These are phyloP conservation scores for Belgica antarctica DNA, from an alignment of 2,888 invertebrate species.

Conservation along the genomic window DNA sequence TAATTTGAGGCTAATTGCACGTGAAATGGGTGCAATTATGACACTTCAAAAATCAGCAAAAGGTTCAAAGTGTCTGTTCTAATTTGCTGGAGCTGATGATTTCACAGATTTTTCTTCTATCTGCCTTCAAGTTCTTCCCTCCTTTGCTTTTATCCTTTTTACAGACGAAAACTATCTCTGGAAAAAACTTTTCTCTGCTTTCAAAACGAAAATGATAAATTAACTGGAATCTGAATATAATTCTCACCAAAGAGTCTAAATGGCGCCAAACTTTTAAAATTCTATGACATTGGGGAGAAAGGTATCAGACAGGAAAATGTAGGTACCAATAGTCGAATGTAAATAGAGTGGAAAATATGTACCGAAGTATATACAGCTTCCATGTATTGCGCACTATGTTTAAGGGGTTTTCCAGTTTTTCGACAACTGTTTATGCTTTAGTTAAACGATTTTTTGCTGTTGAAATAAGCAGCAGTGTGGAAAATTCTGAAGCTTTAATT, in stretches of 20 bases:
- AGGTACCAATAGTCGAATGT: neutral
- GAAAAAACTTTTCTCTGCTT: slow-evolving; percentile 18
- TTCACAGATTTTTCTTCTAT: neutral
- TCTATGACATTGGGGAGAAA: slow-evolving; percentile 10
- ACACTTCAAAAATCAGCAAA: slow-evolving; percentile 31
- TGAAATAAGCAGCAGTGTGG: neutral
- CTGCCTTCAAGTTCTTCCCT: neutral
- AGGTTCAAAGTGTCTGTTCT: slow-evolving; percentile 20
- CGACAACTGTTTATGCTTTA: neutral
- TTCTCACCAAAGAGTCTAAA: slow-evolving; percentile 23
- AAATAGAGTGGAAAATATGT: neutral
- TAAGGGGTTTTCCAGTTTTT: slow-evolving; percentile 4
- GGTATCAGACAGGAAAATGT: slow-evolving; percentile 29
- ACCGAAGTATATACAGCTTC: neutral
- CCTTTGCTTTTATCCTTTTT: slow-evolving; percentile 2
- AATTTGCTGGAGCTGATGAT: neutral
- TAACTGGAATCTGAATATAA: slow-evolving; percentile 37
- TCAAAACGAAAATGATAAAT: slow-evolving; percentile 34
- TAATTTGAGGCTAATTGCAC: slow-evolving; percentile 33
- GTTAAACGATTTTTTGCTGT: neutral
- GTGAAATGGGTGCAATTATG: slow-evolving; percentile 40
- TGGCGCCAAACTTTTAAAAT: slow-evolving; percentile 34
- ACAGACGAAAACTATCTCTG: slow-evolving; percentile 10
- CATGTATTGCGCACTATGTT: neutral
- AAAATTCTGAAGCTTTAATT: neutral